phyloP scores from a whole-genome alignment of 64 coral and sea anemone species.

The Actinia equina region DNA sequence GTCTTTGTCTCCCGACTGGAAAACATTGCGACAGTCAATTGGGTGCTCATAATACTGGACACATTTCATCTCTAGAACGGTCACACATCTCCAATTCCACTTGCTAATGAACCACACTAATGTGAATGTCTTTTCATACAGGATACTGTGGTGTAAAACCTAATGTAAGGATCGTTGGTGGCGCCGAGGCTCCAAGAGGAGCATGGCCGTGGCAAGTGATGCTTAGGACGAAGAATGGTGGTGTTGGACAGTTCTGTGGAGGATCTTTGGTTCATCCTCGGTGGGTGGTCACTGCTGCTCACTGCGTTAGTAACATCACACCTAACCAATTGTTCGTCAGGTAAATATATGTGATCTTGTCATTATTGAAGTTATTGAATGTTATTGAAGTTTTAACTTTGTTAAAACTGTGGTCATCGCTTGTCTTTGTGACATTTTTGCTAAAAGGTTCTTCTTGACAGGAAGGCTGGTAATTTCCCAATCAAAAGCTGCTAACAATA shows the following conservation, averaged over 20 bases:
- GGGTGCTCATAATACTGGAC: too few relatives aligned
- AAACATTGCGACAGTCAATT: too few relatives aligned
- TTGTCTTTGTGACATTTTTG: too few relatives aligned
- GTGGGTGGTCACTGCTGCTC: constrained; percentile 52
- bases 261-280: constrained; percentile 49
- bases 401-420: neutral
- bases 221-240: neutral
- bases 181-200: constrained; percentile 25
- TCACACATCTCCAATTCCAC: neutral
- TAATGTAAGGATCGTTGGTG: constrained; percentile 26
- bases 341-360: constrained; percentile 3
- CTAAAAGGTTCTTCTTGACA: too few relatives aligned
- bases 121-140: neutral
- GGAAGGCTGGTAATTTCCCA: too few relatives aligned
- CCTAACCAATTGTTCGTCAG: constrained; percentile 19
- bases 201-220: constrained; percentile 55
- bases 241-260: constrained; percentile 38
- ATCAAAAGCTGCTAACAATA: too few relatives aligned
- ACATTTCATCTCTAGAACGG: too few relatives aligned
- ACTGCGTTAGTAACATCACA: constrained; percentile 37
- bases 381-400: neutral
- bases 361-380: too few relatives aligned
- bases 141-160: neutral
- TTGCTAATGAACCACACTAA: neutral
- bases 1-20: too few relatives aligned